Evolutionary conservation across 2,113 vertebrate species (phyloP), one percentile per base, ranked within the genome.

Genomic region (Ancistrus triradiatus): DNA sequence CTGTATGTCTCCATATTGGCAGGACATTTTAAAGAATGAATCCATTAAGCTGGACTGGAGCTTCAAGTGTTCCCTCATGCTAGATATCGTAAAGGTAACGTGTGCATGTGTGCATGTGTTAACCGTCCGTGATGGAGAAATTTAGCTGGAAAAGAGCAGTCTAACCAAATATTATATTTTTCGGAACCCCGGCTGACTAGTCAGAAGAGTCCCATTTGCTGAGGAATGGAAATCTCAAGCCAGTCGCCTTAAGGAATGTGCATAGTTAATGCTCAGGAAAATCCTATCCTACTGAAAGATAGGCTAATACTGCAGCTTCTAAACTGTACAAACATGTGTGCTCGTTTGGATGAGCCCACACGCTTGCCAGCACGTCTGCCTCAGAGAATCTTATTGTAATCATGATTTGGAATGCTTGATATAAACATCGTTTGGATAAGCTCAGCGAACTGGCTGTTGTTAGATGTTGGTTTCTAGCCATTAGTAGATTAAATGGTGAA

Each of bases 51-150:
- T 77, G 28, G 70, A 77, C 62, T 75, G 65, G 74, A 71, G 21
- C n/a, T 78, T 80, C 46, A 78, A 75, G 48, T 78, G 57, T 48
- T 80, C 65, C 15, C 64, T 74, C 21, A 70, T 77, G 76, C 48
- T 77, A 35, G 74, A 77, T 49, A 75, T 78, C 13, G 70, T 75
- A 7, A 76, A 78, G 72, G 76, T 78, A 66, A 14, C 31, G 40
- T 47, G 18, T 38, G 1, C n/a, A 9, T 48, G 44, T 22, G 5
- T 44, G 22, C 19, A 10, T 50, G 9, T 42, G 44, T 38, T 24
- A 19, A 21, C 48, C 17, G 8, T 35, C 9, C 25, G 8, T 22
- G 19, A n/a, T 50, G 48, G 22, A 27, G 25, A 24, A n/a, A 42
- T 42, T 42, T n/a, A 50, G 22, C 11, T 50, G 48, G 24, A 50